phyloP scores from a whole-genome alignment of 2,113 vertebrate genomes.

The Microcebus murinus region DNA sequence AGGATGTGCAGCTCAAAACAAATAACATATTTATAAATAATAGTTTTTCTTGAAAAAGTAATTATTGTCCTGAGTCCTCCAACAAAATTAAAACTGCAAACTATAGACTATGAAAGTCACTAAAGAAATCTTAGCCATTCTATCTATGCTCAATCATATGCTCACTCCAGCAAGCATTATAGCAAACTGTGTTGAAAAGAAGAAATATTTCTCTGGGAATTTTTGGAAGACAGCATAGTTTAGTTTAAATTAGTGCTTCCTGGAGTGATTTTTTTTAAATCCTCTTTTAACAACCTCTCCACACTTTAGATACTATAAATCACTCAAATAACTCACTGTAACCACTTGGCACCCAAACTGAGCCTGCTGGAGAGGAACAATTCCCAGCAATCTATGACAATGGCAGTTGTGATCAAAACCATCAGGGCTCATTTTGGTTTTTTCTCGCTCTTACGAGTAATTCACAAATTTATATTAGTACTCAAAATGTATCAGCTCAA shows the following conservation, averaged over 20 bases:
- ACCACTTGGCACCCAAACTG: not conserved
- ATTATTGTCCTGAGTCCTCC: slow-evolving; percentile 5
- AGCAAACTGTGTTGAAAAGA: slow-evolving; percentile 11
- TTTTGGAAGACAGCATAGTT: slow-evolving; percentile 10
- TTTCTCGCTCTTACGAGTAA: slow-evolving; percentile 32
- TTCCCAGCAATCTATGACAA: not conserved
- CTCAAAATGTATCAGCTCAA: slow-evolving; percentile 12
- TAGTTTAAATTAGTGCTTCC: slow-evolving; percentile 30
- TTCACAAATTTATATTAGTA: slow-evolving; percentile 26
- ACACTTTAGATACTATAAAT: slow-evolving; percentile 42
- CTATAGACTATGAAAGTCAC: not conserved
- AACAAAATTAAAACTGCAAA: slow-evolving; percentile 55
- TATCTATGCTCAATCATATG: not conserved
- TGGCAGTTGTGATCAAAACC: not conserved
- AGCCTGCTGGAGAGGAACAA: not conserved
- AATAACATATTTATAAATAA: slow-evolving; percentile 36
- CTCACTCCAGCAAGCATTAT: not conserved
- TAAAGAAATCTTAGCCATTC: not conserved
- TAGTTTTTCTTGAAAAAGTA: slow-evolving; percentile 40
- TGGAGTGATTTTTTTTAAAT: not conserved
- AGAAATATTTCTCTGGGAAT: slow-evolving; percentile 9
- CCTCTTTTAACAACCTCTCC: slow-evolving; percentile 15
- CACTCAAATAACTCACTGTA: not conserved
- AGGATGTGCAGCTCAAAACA: slow-evolving; percentile 20
- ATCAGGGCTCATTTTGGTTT: not conserved